Base-by-base conservation (phyloP, 2,797 vertebrate species). In the Scomberomorus guttatus region DNA sequence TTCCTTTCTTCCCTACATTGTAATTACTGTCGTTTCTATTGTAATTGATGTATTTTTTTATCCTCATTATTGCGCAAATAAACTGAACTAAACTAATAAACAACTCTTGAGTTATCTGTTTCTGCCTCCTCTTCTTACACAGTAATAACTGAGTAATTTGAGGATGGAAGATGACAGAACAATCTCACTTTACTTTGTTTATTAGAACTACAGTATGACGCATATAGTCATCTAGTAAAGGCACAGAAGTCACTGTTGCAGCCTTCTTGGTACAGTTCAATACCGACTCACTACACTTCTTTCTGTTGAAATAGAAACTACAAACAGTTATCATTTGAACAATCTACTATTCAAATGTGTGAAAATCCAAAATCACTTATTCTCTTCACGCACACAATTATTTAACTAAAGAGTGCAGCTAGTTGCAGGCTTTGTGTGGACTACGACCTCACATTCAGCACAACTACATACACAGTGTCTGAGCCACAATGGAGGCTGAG, bases 401-500 rank as follows among this genome's bases (percentile, higher is more conserved):
- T 27, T 10, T 48, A 42, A 13, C 3, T 4, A 32, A 29, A 73
- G 4, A 75, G 52, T n/a, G 56, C 17, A 56, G 79, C 25, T 32
- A 55, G 48, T 46, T 54, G 42, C 69, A 72, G 57, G 20, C 27
- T 39, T 25, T 34, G 57, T 34, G 60, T 52, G 13, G 22, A 60
- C 29, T 56, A 29, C 65, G 57, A 24, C 54, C 48, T 64, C 69
- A 48, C 48, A 73, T 22, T 61, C n/a, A 64, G 9, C 22, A 59
- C 24, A 80, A 58, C 50, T 62, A 54, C 5, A 24, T 48, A 24
- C 39, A 10, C 37, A 13, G 74, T 5, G 15, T 5, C 39, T 48
- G 32, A 78, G 62, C 39, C 57, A 63, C 52, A 63, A 25, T 61
- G 48, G 63, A 82, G 62, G 69, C 62, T 57, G 64, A 4, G 27